phyloP scores from a whole-genome alignment of 2,888 invertebrate genomes.

The Leptinotarsa rubiginosa region DNA sequence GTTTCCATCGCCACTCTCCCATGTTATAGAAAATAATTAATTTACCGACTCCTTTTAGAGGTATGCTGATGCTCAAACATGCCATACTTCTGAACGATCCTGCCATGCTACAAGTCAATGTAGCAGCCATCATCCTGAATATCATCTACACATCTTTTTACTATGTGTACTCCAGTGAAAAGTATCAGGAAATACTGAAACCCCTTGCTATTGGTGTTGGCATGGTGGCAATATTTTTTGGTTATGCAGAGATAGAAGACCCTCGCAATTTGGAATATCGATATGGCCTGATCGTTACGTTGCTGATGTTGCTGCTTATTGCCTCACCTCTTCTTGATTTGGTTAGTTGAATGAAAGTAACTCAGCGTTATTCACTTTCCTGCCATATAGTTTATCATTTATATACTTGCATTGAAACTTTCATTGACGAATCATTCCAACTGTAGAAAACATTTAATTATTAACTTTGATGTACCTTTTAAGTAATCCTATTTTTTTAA shows the following conservation, averaged over 20 bases:
- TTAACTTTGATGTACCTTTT: conserved; percentile 20
- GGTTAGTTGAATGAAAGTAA: conserved; percentile 64
- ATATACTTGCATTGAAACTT: no score
- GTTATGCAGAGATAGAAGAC: conserved; percentile 77
- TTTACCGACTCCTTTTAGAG: conserved; percentile 68
- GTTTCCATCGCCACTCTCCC: background rate
- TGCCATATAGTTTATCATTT: background rate
- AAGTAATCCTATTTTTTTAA: no score
- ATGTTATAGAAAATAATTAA: conserved; percentile 11
- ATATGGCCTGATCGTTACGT: conserved; percentile 78
- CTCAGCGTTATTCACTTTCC: background rate
- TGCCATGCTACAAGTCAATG: conserved; percentile 83
- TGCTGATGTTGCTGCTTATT: conserved; percentile 75
- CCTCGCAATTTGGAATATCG: conserved; percentile 75
- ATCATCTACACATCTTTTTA: conserved; percentile 75
- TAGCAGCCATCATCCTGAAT: conserved; percentile 79
- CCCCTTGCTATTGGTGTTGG: conserved; percentile 71
- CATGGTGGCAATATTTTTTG: conserved; percentile 72
- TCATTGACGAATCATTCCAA: background rate
- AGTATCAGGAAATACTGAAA: conserved; percentile 68
- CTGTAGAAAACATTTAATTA: conserved; percentile 18
- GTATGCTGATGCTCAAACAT: conserved; percentile 80
- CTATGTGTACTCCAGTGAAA: conserved; percentile 73
- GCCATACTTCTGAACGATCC: conserved; percentile 79
- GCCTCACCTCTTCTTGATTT: conserved; percentile 78